phyloP scores from a whole-genome alignment of 2,113 vertebrate species.

The Neodontobutis hainanensis region DNA sequence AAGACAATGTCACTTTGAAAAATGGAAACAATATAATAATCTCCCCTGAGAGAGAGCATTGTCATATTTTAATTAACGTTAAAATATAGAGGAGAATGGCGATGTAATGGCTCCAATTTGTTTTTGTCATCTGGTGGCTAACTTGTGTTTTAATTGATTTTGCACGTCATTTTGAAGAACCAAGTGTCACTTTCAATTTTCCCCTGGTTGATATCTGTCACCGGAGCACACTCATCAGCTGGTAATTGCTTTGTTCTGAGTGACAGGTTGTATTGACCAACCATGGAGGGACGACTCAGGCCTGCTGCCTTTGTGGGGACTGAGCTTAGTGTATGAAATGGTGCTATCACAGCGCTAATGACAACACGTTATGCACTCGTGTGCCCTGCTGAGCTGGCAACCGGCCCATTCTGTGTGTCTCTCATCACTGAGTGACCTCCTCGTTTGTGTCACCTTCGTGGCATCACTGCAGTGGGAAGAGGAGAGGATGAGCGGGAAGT shows the following conservation, averaged over 20 bases:
- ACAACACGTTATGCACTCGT: slow-evolving; percentile 21
- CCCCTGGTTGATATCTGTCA: slow-evolving; percentile 23
- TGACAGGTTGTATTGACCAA: slow-evolving; percentile 49
- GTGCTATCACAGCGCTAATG: slow-evolving; percentile 31
- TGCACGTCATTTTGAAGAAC: slow-evolving; percentile 19
- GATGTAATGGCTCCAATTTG: slow-evolving; percentile 5
- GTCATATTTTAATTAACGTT: slow-evolving; percentile 10
- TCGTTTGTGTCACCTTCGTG: slow-evolving; percentile 12
- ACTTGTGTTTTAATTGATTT: slow-evolving; percentile 35
- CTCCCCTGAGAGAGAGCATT: neutral
- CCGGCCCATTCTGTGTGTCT: slow-evolving; percentile 3
- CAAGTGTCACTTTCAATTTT: slow-evolving; percentile 50
- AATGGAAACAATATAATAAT: slow-evolving; percentile 10
- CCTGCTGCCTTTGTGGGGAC: slow-evolving; percentile 21
- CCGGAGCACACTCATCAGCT: slow-evolving; percentile 17
- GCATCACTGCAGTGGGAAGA: slow-evolving; percentile 8
- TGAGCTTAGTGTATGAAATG: slow-evolving; percentile 24
- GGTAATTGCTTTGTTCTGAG: slow-evolving; percentile 53
- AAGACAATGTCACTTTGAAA: slow-evolving; percentile 11
- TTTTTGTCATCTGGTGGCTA: slow-evolving; percentile 20
- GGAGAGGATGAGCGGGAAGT: slow-evolving; percentile 22
- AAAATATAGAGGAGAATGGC: slow-evolving; percentile 4
- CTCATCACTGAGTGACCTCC: slow-evolving; percentile 27
- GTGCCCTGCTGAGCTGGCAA: slow-evolving; percentile 43
- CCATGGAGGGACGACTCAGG: slow-evolving; percentile 21